Evolutionary conservation across 1,140 invertebrate genomes (phyloP).

Genomic region (Arctopsyche grandis): DNA sequence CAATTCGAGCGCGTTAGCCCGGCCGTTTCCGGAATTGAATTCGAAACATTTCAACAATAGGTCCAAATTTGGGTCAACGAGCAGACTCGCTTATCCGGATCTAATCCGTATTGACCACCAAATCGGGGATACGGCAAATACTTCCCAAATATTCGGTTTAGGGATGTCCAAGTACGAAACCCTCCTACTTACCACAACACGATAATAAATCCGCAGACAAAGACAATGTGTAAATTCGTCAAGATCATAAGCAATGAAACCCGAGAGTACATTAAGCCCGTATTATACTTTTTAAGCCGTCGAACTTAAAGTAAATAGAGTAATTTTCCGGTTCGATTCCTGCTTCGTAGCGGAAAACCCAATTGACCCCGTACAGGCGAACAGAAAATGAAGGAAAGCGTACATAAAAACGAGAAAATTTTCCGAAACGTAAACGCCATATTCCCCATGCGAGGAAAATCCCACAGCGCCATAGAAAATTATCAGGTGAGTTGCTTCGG

Average conservation of each 20-base stretch:
- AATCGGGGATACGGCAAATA: slow-evolving; percentile 3
- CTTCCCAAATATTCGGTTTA: slow-evolving; percentile 6
- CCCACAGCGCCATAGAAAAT: background rate
- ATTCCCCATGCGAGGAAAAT: slow-evolving; percentile 12
- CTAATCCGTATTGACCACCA: slow-evolving; percentile 22
- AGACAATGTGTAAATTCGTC: background rate
- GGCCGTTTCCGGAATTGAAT: background rate
- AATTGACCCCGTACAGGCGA: background rate
- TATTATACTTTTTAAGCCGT: background rate
- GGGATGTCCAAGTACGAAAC: background rate
- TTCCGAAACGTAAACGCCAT: background rate
- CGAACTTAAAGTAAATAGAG: background rate
- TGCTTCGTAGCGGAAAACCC: background rate
- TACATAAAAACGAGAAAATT: background rate
- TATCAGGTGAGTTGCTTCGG: background rate
- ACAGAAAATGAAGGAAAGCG: background rate
- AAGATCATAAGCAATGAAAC: background rate
- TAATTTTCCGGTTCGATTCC: slow-evolving; percentile 19
- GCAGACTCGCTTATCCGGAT: background rate
- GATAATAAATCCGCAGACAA: background rate
- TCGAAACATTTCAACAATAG: background rate
- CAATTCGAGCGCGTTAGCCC: background rate
- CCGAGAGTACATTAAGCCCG: too few species aligned
- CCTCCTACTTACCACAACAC: background rate
- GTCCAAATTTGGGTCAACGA: slow-evolving; percentile 14